Percentiles rank a stretch among this genome's conserved stretches.
These are phyloP conservation scores for Phortica magna DNA, from an alignment of 2,888 invertebrate species.

Conservation along the genomic window DNA sequence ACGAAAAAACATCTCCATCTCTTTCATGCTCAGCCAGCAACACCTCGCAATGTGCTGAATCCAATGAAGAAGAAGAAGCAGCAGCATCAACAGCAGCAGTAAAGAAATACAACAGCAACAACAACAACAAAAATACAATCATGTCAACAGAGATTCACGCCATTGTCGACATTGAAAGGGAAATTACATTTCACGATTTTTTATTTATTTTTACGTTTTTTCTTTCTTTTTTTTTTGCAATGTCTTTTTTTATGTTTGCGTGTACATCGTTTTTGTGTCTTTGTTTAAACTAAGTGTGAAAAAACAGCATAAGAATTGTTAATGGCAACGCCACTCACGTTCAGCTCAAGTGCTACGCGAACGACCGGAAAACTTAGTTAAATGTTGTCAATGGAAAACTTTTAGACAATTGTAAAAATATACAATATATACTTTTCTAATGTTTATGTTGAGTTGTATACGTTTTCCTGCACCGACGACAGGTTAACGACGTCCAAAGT, in stretches of 20 bases:
- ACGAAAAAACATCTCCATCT: not conserved
- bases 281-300: not conserved
- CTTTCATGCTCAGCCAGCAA: not conserved
- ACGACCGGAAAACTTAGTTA: conserved; percentile 26
- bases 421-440: not conserved
- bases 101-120: conserved; percentile 43
- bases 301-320: conserved; percentile 11
- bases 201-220: conserved; percentile 19
- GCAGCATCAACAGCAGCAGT: not conserved
- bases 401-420: conserved; percentile 12
- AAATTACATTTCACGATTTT: conserved; percentile 65
- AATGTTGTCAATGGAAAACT: conserved; percentile 29
- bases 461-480: not conserved
- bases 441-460: not conserved
- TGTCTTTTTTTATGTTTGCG: not conserved
- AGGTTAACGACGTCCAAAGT: conserved; percentile 9
- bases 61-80: no score
- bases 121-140: conserved; percentile 34
- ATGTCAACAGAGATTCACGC: conserved; percentile 19
- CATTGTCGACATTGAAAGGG: conserved; percentile 67
- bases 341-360: no score
- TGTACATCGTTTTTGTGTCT: conserved; percentile 7
- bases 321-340: not conserved
- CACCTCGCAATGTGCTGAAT: not conserved
- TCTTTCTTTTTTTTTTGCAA: conserved; percentile 31